A percentile compares a stretch with the other conserved stretches of the same genome.
phyloP scores from a whole-genome alignment of 2,797 vertebrate species.

The Eurystomus glaucurus region DNA sequence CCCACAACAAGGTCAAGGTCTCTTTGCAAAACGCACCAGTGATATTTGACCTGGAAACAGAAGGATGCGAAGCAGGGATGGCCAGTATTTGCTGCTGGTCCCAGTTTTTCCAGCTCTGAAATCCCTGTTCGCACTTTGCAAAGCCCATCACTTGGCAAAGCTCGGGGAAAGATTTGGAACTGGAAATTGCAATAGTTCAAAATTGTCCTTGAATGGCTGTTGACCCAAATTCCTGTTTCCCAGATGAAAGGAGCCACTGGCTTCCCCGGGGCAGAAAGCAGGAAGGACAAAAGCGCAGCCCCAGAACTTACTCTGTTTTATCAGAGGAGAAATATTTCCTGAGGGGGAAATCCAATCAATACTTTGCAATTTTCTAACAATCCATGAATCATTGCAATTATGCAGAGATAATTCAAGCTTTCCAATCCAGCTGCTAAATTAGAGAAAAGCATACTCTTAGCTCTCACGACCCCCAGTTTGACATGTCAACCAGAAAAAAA shows the following conservation, averaged over 20 bases:
- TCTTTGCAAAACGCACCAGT: background rate
- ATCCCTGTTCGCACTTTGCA: background rate
- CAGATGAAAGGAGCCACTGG: conserved; percentile 28
- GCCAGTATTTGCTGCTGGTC: background rate
- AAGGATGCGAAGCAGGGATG: background rate
- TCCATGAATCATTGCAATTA: conserved; percentile 67
- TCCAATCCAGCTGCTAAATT: conserved; percentile 71
- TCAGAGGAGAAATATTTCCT: conserved; percentile 62
- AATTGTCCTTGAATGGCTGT: conserved; percentile 11
- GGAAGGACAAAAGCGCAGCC: conserved; percentile 36
- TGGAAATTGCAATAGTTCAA: background rate
- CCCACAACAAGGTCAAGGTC: background rate
- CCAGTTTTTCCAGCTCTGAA: background rate
- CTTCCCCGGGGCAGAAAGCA: background rate
- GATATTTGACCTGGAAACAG: background rate
- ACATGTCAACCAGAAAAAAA: background rate
- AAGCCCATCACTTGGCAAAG: background rate
- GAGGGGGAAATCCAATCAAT: conserved; percentile 70
- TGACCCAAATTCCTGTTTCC: conserved; percentile 47
- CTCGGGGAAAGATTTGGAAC: background rate
- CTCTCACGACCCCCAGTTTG: background rate
- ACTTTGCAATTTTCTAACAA: conserved; percentile 69
- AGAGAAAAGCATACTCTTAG: conserved; percentile 25
- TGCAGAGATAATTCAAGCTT: conserved; percentile 69
- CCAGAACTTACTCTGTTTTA: conserved; percentile 21